Conservation (phyloP, 2,888 invertebrate genomes). For the Acleris emargana region DNA sequence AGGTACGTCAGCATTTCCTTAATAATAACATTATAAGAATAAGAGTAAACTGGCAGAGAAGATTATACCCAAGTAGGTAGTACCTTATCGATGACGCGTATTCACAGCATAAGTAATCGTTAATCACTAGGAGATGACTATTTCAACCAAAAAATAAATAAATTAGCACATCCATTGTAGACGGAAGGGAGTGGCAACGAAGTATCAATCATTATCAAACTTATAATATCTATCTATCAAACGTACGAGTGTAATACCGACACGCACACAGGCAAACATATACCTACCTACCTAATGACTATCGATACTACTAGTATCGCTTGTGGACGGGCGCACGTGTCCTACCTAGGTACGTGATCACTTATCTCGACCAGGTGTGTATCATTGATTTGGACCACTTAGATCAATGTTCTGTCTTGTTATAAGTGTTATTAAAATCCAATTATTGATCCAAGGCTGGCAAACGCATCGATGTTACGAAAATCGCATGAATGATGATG, state of each 20-base stretch:
- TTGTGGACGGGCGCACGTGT: too few relatives aligned
- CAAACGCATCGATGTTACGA: too few relatives aligned
- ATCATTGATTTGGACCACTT: not conserved
- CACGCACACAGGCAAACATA: not conserved
- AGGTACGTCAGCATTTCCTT: too few relatives aligned
- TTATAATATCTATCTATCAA: not conserved
- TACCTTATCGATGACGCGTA: not conserved
- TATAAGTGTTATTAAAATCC: too few relatives aligned
- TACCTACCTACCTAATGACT: too few relatives aligned
- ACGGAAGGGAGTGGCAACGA: slow-evolving; percentile 40
- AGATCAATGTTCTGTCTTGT: too few relatives aligned
- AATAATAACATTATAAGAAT: too few relatives aligned
- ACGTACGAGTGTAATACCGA: slow-evolving; percentile 9
- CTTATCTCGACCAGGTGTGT: slow-evolving; percentile 4
- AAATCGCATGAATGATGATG: too few relatives aligned
- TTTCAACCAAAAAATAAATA: slow-evolving; percentile 43
- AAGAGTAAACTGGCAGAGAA: too few relatives aligned
- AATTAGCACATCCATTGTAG: slow-evolving; percentile 42
- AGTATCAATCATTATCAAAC: slow-evolving; percentile 32
- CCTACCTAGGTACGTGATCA: not conserved
- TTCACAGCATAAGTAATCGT: not conserved
- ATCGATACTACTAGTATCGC: not conserved
- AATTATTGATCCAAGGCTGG: too few relatives aligned
- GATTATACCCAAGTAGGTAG: too few relatives aligned
- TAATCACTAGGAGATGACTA: slow-evolving; percentile 6